Evolutionary conservation across 2,113 vertebrate genomes (phyloP).

Genomic region (Hippocampus barbouri): DNA sequence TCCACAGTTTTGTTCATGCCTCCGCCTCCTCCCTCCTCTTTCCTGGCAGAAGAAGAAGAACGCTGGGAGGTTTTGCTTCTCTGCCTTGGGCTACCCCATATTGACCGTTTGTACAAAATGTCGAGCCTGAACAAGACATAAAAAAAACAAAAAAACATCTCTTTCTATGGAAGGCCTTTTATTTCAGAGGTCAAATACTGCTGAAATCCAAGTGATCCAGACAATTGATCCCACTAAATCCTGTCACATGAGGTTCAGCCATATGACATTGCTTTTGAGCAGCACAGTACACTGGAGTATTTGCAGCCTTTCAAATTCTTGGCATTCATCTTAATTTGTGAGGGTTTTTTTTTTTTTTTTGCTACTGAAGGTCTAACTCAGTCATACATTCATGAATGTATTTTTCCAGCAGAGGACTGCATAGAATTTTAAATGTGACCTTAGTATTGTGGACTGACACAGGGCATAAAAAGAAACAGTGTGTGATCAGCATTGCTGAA

Average conservation of each 20-base stretch:
- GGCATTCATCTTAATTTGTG: slow-evolving; percentile 12
- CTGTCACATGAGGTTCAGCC: slow-evolving; percentile 32
- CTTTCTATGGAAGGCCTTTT: slow-evolving; percentile 19
- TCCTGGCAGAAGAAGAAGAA: slow-evolving; percentile 22
- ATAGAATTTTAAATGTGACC: not conserved
- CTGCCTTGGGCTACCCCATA: slow-evolving; percentile 3
- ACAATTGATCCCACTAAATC: slow-evolving; percentile 53
- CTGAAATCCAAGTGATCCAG: slow-evolving; percentile 55
- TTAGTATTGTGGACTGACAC: slow-evolving; percentile 36
- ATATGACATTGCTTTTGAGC: slow-evolving; percentile 12
- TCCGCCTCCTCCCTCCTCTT: slow-evolving; percentile 4
- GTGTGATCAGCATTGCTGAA: slow-evolving; percentile 38
- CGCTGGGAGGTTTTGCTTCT: slow-evolving; percentile 18
- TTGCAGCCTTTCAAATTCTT: slow-evolving; percentile 22
- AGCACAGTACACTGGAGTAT: not conserved
- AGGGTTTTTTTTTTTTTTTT: not conserved
- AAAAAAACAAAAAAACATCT: not conserved
- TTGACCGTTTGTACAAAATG: slow-evolving; percentile 15
- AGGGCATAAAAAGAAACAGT: slow-evolving; percentile 33
- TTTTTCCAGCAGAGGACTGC: slow-evolving; percentile 18
- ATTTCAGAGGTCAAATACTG: slow-evolving; percentile 33
- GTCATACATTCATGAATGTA: slow-evolving; percentile 25
- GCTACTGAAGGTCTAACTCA: not conserved
- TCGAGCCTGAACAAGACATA: not conserved
- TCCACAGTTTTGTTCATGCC: not conserved